Evolutionary conservation across 2,888 invertebrate species (phyloP).

Genomic region (Julus scanicus): DNA sequence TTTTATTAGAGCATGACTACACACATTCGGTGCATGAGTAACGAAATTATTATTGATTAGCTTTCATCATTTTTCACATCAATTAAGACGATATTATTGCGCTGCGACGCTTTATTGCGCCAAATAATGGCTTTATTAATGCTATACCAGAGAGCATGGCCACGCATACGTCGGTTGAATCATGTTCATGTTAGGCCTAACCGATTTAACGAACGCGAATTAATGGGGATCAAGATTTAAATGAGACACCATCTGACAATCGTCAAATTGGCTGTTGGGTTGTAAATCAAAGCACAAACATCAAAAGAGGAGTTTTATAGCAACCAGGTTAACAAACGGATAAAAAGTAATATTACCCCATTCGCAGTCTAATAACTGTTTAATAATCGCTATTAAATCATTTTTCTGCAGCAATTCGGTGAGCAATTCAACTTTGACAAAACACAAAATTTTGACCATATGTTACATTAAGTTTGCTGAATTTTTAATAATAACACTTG

Average conservation of each 20-base stretch:
- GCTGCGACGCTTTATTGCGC: conserved; percentile 21
- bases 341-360: background rate
- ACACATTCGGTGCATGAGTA: conserved; percentile 40
- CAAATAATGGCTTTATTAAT: conserved; percentile 24
- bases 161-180: background rate
- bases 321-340: background rate
- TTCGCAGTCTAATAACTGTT: too few species aligned
- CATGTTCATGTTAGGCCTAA: background rate
- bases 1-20: conserved; percentile 43
- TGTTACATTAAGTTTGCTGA: too few species aligned
- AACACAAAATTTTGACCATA: too few species aligned
- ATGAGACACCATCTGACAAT: background rate
- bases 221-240: background rate
- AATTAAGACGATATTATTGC: conserved; percentile 45
- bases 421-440: too few species aligned
- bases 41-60: conserved; percentile 47
- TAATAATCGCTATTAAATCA: too few species aligned
- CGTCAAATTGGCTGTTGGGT: background rate
- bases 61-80: conserved; percentile 47
- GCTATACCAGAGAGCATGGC: background rate
- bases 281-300: background rate
- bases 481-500: too few species aligned
- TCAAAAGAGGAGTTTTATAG: background rate
- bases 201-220: background rate
- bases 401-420: too few species aligned